A percentile compares a stretch with the other conserved stretches of the same genome.
Conservation (phyloP, 2,888 invertebrate genomes). For the Eledona agricola region DNA sequence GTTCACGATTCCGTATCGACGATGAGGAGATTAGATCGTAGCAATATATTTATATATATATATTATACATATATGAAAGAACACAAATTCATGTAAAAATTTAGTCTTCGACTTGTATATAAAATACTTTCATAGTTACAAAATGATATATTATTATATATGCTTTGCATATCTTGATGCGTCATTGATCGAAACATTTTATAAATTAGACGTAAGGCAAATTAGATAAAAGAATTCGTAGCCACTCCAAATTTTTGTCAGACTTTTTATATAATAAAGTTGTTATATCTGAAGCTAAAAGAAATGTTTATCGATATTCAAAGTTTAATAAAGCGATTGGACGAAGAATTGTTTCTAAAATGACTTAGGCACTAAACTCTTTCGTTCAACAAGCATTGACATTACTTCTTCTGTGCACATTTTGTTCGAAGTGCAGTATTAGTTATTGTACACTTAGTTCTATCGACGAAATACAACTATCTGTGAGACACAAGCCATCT, state of each 20-base stretch:
- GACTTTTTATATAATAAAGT: slow-evolving; percentile 47
- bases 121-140: slow-evolving; percentile 35
- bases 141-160: slow-evolving; percentile 32
- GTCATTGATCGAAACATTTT: slow-evolving; percentile 30
- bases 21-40: slow-evolving; percentile 23
- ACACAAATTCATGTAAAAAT: slow-evolving; percentile 35
- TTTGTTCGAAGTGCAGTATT: slow-evolving; percentile 24
- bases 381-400: slow-evolving; percentile 10
- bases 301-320: slow-evolving; percentile 33
- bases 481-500: slow-evolving; percentile 47
- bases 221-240: slow-evolving; percentile 39
- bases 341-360: slow-evolving; percentile 28
- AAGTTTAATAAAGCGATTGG: slow-evolving; percentile 34
- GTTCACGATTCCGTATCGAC: slow-evolving; percentile 18
- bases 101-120: slow-evolving; percentile 37
- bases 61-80: too few relatives aligned
- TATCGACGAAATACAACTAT: slow-evolving; percentile 38
- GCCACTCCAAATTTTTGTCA: slow-evolving; percentile 44
- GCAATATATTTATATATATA: slow-evolving; percentile 36
- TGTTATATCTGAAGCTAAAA: slow-evolving; percentile 28
- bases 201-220: slow-evolving; percentile 26
- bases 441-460: slow-evolving; percentile 18
- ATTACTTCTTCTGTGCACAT: slow-evolving; percentile 24
- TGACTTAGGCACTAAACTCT: slow-evolving; percentile 11
- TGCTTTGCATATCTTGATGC: slow-evolving; percentile 36